A percentile compares a stretch with the other conserved stretches of the same genome.
phyloP scores from a whole-genome alignment of 2,888 invertebrate species.

The Mythimna pallens region DNA sequence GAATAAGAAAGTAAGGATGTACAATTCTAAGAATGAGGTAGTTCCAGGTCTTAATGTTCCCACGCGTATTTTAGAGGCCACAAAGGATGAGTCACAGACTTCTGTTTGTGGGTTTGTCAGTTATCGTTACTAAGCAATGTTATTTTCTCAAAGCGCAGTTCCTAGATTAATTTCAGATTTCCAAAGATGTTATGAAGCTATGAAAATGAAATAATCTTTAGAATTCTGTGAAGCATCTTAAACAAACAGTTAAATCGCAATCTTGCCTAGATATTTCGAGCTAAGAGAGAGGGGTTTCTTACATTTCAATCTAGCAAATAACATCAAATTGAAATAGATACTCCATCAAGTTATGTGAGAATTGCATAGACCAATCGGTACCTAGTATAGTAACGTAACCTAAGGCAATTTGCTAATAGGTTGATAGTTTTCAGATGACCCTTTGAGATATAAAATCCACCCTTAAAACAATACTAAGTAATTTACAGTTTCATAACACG shows the following conservation, averaged over 20 bases:
- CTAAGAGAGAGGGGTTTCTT: too few species aligned
- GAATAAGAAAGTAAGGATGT: slow-evolving; percentile 14
- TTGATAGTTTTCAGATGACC: background rate
- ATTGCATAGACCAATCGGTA: background rate
- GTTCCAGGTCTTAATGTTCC: slow-evolving; percentile 27
- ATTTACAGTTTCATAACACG: slow-evolving; percentile 49
- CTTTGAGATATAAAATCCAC: slow-evolving; percentile 7
- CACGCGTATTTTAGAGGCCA: slow-evolving; percentile 41
- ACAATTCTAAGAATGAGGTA: slow-evolving; percentile 10
- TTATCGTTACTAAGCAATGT: slow-evolving; percentile 25
- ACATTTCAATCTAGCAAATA: background rate
- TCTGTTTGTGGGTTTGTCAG: slow-evolving; percentile 25
- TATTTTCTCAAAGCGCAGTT: slow-evolving; percentile 13
- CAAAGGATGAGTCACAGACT: slow-evolving; percentile 45
- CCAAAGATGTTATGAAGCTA: background rate
- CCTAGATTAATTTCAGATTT: background rate
- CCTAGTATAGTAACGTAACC: background rate
- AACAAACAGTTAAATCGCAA: background rate
- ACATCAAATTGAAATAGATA: background rate
- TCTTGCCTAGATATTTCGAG: background rate
- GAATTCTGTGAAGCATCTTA: background rate
- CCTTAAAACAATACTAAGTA: slow-evolving; percentile 45
- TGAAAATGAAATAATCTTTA: background rate
- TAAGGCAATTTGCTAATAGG: background rate
- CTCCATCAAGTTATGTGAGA: background rate